Evolutionary conservation across 2,888 invertebrate species (phyloP).

Genomic region (Ornithoptera priamus): DNA sequence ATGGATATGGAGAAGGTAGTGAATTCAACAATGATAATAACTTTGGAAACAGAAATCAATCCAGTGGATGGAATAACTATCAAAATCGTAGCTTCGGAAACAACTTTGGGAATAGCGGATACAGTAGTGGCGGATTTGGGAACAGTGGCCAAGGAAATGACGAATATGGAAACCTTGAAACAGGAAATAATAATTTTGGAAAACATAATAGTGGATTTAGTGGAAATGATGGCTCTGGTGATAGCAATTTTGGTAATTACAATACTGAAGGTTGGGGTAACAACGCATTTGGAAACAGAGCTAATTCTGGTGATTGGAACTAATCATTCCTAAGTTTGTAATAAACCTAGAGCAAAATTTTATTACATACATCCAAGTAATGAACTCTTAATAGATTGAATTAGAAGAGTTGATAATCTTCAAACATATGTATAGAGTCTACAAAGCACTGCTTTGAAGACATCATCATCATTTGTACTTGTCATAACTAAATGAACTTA

Average conservation of each 20-base stretch:
- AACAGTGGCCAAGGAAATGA: slow-evolving; percentile 35
- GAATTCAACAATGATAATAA: slow-evolving; percentile 35
- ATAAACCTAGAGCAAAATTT: not conserved
- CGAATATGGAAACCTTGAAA: slow-evolving; percentile 25
- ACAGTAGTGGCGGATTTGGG: not conserved
- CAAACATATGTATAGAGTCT: not conserved
- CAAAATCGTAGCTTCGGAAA: slow-evolving; percentile 4
- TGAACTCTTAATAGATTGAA: not conserved
- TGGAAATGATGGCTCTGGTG: slow-evolving; percentile 12
- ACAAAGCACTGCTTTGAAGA: too few species aligned
- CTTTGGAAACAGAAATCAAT: slow-evolving; percentile 35
- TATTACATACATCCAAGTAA: not conserved
- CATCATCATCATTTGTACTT: too few species aligned
- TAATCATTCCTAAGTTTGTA: slow-evolving; percentile 9
- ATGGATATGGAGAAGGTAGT: slow-evolving; percentile 27
- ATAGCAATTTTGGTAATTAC: not conserved
- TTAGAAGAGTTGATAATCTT: not conserved
- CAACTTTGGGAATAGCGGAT: not conserved
- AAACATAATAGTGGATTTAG: slow-evolving; percentile 34
- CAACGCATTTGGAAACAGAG: not conserved
- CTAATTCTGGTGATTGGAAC: slow-evolving; percentile 5
- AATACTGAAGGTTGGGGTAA: not conserved
- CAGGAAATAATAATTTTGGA: not conserved
- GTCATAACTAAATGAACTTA: too few species aligned
- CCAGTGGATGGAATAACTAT: slow-evolving; percentile 23